A percentile compares a stretch with the other conserved stretches of the same genome.
Conservation (phyloP, 2,888 invertebrate species). For the Blastobasis adustella region DNA sequence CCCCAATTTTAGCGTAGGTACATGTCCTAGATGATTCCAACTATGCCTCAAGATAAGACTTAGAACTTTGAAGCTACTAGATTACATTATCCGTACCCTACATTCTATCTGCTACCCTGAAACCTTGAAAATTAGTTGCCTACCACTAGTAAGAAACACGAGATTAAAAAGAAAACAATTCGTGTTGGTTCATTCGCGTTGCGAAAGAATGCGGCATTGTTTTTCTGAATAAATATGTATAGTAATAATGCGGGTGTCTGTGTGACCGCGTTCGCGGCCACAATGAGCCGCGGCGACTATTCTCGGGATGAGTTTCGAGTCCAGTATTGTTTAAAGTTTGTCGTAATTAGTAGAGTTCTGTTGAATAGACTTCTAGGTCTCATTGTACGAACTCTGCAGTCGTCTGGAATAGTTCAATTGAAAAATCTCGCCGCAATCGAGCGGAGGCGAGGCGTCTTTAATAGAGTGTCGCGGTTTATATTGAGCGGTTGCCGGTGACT, state of each 20-base stretch:
- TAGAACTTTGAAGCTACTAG: no score
- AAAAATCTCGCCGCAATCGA: constrained; percentile 11
- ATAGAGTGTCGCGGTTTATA: neutral
- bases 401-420: constrained; percentile 19
- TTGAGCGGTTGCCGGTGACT: neutral
- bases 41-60: no score
- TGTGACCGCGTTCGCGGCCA: constrained; percentile 68
- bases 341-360: constrained; percentile 70
- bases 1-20: no score
- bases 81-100: no score
- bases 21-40: no score
- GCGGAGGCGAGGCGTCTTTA: neutral
- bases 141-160: neutral
- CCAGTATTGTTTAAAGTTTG: constrained; percentile 74
- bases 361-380: constrained; percentile 65
- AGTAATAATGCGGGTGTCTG: constrained; percentile 52
- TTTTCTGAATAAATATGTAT: constrained; percentile 64
- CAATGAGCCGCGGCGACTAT: constrained; percentile 64
- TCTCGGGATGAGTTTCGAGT: constrained; percentile 69
- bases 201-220: constrained; percentile 57
- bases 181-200: constrained; percentile 61
- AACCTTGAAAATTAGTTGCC: no score
- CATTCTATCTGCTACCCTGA: no score
- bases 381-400: constrained; percentile 42
- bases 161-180: constrained; percentile 9